Percentiles rank a stretch among this genome's conserved stretches.
Evolutionary conservation across 2,888 invertebrate genomes (phyloP).

Genomic region (Hermodice carunculata): DNA sequence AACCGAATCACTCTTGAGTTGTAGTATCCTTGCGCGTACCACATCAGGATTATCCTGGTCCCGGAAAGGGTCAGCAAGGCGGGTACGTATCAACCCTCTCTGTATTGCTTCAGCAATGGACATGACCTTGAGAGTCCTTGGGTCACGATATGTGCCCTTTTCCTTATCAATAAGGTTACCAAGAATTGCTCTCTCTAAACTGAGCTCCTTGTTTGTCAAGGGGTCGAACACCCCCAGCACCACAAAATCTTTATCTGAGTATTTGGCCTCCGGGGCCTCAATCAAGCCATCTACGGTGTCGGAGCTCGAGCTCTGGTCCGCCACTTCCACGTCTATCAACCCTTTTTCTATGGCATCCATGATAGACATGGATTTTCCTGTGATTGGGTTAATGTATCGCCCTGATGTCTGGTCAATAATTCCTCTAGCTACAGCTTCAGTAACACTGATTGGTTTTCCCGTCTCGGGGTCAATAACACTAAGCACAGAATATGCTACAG

Average conservation of each 20-base stretch:
- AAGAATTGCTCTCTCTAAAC: constrained; percentile 69
- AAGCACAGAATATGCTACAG: constrained; percentile 38
- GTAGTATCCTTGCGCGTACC: not conserved
- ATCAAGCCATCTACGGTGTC: not conserved
- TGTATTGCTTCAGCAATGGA: constrained; percentile 39
- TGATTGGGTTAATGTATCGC: constrained; percentile 71
- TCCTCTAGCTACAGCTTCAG: constrained; percentile 79
- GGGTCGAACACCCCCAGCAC: constrained; percentile 60
- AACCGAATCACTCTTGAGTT: not conserved
- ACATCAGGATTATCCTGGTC: constrained; percentile 9
- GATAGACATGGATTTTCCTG: constrained; percentile 23
- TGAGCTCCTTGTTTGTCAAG: constrained; percentile 70
- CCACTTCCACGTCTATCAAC: constrained; percentile 2
- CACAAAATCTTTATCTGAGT: constrained; percentile 1
- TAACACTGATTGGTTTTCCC: constrained; percentile 14
- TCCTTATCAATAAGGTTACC: constrained; percentile 50
- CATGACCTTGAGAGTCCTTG: constrained; percentile 34
- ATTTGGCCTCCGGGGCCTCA: not conserved
- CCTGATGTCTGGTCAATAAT: constrained; percentile 82
- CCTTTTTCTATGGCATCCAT: constrained; percentile 31
- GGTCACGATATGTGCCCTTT: constrained; percentile 52
- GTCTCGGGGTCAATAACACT: constrained; percentile 36
- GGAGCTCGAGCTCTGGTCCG: constrained; percentile 42
- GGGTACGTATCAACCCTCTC: constrained; percentile 6
- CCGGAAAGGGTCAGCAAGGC: constrained; percentile 23